Base-by-base conservation (phyloP, 2,797 vertebrate genomes). In the Tokudaia tokunoshimensis region DNA sequence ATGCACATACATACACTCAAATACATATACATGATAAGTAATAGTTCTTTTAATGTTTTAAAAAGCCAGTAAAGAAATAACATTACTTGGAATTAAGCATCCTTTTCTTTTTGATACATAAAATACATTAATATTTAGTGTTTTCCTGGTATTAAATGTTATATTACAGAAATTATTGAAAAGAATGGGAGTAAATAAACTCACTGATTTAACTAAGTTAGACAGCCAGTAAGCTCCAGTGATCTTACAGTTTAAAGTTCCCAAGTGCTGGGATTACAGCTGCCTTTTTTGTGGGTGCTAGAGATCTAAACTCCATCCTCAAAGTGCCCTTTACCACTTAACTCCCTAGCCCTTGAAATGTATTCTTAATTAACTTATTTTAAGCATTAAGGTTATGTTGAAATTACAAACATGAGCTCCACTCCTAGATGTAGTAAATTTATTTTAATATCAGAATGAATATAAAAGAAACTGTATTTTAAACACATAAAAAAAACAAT, bases 401-500 rank as follows among this genome's bases (percentile, higher is more conserved):
- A 29, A 52, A 78, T 50, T 78, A 78, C 10, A 78, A 29, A 44
- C 47, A 50, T 78, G 76, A 80, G 10, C 11, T 57, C 55, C 55
- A 59, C 52, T n/a, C 34, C 19, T 22, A 57, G 52, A 20, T 37
- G 1, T 86, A 55, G n/a, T 52, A 92, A 92, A 76, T 76, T 34
- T 55, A 76, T 85, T 85, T 63, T 78, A 85, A 52, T 24, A 44
- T 63, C 59, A 83, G n/a, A 83, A 76, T 44, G 1, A 75, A 76
- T 94, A 47, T n/a, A 76, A 76, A 89, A 93, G 41, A 92, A 87
- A 67, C 26, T 70, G 7, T 59, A 57, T 59, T 83, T 55, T 12
- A 79, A 91, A 70, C 29, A 75, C 37, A 72, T 44, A 13, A 61
- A 92, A 96, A 96, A 20, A 90, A 55, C 59, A 96, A 86, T 10